Base-by-base conservation (phyloP, 1,140 invertebrate species). In the Manduca sexta region DNA sequence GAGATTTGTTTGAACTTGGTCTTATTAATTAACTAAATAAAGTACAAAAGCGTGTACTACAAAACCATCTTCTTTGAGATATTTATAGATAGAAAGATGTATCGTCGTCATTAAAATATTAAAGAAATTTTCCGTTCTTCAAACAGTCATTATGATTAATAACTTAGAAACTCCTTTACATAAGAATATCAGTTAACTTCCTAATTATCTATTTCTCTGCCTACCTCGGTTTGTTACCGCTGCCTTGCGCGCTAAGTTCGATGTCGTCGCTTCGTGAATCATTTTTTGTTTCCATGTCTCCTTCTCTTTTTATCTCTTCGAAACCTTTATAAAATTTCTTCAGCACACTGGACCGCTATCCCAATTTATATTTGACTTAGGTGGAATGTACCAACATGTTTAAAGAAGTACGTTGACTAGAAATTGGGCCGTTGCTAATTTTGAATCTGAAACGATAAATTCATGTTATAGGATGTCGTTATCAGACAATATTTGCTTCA, bases 341-440 rank as follows among this genome's bases (percentile, higher is more conserved):
- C 49, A 31, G 44, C 45, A 50, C 52, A 46, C 58, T 55, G 45
- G 37, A 39, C 46, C 31, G 15, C 1, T 45, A 12, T 50, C 53
- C 53, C 41, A 45, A 16, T 52, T 11, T 42, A 33, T 43, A 47
- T 56, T 49, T 58, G 38, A 45, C 49, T 53, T 55, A 73, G 51
- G 64, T 57, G 56, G 74, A 74, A 59, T 73, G 69, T 69, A 69
- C 56, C 60, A 79, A 69, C 80, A 84, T 83, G 72, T 78, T 79
- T 67, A 56, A 63, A 43, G 48, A 52, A 68, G 65, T 72, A 64
- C 57, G 47, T 57, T 50, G 55, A 70, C 70, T 72, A 75, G 69
- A 71, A 21, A 21, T 64, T 52, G 31, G 54, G 41, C 47, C 43
- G 42, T 56, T 39, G 51, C 39, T 48, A 52, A 43, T 56, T 58